Percentiles rank a stretch among this genome's conserved stretches.
phyloP scores from a whole-genome alignment of 2,888 invertebrate species.

The Herminia tarsipennalis region DNA sequence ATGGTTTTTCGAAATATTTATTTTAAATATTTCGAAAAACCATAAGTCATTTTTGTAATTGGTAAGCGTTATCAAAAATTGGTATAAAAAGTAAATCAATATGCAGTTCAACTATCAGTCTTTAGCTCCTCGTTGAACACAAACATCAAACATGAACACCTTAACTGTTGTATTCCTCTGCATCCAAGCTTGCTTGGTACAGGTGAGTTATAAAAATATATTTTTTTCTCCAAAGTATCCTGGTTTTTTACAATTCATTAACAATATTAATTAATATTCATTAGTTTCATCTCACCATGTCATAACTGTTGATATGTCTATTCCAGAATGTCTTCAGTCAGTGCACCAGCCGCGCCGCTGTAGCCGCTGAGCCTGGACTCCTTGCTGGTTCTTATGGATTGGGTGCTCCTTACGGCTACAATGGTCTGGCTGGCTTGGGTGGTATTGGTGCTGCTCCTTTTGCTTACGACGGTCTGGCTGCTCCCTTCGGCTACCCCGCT shows the following conservation, averaged over 20 bases:
- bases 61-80: neutral
- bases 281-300: too few species aligned
- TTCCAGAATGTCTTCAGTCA: neutral
- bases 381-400: conserved; percentile 1
- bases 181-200: conserved; percentile 22
- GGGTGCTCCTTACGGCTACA: neutral
- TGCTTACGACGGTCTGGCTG: neutral
- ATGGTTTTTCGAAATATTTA: too few species aligned
- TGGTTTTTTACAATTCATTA: too few species aligned
- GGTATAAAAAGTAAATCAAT: neutral
- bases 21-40: too few species aligned
- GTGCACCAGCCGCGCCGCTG: conserved; percentile 26
- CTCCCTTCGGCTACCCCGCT: conserved; percentile 3
- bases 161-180: conserved; percentile 22
- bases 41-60: too few species aligned
- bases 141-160: too few species aligned
- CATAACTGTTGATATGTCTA: neutral
- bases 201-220: too few species aligned
- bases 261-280: too few species aligned
- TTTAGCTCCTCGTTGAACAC: conserved; percentile 9
- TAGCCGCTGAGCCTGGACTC: conserved; percentile 36
- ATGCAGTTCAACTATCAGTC: conserved; percentile 9
- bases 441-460: too few species aligned
- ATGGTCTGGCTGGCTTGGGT: neutral
- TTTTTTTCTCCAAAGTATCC: too few species aligned